Evolutionary conservation across 2,888 invertebrate species (phyloP).

Genomic region (Rotaria macrura): DNA sequence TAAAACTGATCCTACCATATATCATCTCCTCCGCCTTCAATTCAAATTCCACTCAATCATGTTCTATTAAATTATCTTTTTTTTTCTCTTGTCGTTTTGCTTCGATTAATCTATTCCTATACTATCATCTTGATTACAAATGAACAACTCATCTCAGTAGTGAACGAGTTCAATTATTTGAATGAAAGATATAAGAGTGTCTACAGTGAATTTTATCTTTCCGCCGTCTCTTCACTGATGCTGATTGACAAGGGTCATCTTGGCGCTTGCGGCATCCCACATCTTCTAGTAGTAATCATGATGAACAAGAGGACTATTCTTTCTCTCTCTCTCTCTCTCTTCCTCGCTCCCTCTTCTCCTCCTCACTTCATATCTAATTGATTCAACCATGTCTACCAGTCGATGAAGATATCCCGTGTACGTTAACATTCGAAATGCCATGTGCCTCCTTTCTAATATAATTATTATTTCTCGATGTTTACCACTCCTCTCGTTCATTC

Average conservation of each 20-base stretch:
- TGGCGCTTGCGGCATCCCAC: neutral
- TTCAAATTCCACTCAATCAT: neutral
- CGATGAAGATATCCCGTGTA: neutral
- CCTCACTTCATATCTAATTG: neutral
- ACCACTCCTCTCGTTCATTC: neutral
- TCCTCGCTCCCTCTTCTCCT: neutral
- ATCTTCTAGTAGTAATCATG: neutral
- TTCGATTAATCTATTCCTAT: neutral
- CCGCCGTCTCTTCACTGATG: neutral
- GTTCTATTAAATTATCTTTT: neutral
- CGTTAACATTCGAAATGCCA: neutral
- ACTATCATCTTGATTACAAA: neutral
- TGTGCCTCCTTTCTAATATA: neutral
- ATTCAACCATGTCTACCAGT: neutral
- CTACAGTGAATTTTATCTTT: conserved; percentile 1
- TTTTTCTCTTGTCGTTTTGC: neutral
- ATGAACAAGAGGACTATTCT: neutral
- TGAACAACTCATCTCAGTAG: neutral
- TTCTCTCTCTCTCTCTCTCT: neutral
- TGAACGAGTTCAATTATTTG: neutral
- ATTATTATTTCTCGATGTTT: neutral
- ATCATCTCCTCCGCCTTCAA: neutral
- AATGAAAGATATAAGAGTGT: neutral
- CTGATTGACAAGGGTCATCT: neutral
- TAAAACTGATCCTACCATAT: neutral